phyloP scores from a whole-genome alignment of 1,140 invertebrate genomes.

The Globodera ellingtonae region DNA sequence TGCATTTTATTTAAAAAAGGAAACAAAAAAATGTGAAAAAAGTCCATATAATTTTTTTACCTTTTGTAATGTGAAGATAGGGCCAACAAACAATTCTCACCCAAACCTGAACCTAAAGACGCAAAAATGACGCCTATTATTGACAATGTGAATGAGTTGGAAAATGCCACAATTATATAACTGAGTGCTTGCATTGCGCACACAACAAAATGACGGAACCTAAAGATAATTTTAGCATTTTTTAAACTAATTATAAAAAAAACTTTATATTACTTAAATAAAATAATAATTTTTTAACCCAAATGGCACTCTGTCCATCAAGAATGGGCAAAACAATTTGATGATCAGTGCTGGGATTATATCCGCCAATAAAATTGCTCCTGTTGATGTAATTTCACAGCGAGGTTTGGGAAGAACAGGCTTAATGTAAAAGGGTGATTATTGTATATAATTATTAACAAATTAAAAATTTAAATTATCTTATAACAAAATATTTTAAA shows the following conservation, averaged over 20 bases:
- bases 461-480: too few relatives aligned
- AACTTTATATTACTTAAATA: too few relatives aligned
- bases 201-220: conserved; percentile 45
- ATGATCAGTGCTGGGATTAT: conserved; percentile 49
- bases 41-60: conserved; percentile 18
- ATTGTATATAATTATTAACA: too few relatives aligned
- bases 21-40: background rate
- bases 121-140: conserved; percentile 49
- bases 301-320: conserved; percentile 49
- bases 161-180: conserved; percentile 46
- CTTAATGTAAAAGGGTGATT: too few relatives aligned
- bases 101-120: conserved; percentile 42
- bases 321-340: conserved; percentile 48
- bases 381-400: conserved; percentile 32
- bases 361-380: conserved; percentile 51
- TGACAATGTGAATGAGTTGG: conserved; percentile 31
- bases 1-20: background rate
- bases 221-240: conserved; percentile 3
- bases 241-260: background rate
- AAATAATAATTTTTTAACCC: conserved; percentile 8
- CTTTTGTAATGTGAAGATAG: conserved; percentile 40
- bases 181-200: conserved; percentile 39
- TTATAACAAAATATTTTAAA: too few relatives aligned
- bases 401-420: background rate
- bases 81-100: conserved; percentile 46